Evolutionary conservation across 2,113 vertebrate species (phyloP).

Genomic region (Athene cunicularia): DNA sequence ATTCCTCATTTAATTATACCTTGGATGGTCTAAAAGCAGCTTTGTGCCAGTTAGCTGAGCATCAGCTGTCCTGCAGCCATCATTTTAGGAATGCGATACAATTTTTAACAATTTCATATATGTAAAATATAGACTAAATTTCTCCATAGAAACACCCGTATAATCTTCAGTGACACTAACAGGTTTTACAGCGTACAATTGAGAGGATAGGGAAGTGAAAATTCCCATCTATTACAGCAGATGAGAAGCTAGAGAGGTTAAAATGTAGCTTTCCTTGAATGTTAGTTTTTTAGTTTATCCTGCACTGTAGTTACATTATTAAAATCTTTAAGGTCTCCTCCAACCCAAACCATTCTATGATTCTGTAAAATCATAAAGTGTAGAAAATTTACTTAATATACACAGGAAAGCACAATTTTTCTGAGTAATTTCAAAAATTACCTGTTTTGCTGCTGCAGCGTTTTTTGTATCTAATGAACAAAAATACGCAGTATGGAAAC

Average conservation of each 20-base stretch:
- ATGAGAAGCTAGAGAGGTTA: background rate
- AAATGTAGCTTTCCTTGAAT: background rate
- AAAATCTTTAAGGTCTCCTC: background rate
- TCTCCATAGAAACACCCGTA: background rate
- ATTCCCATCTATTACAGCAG: background rate
- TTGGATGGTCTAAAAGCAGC: background rate
- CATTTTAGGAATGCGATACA: background rate
- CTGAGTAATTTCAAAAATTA: background rate
- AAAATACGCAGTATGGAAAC: background rate
- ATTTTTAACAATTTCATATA: background rate
- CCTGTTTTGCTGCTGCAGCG: background rate
- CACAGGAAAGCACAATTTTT: background rate
- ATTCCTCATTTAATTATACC: background rate
- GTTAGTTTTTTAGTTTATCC: background rate
- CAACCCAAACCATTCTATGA: too few relatives aligned
- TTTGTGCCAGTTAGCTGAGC: background rate
- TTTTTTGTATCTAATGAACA: background rate
- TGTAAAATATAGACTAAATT: background rate
- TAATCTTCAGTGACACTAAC: slow-evolving; percentile 32
- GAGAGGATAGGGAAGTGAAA: background rate
- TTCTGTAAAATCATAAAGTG: background rate
- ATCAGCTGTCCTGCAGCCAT: background rate
- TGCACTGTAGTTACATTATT: background rate
- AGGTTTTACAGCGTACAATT: background rate
- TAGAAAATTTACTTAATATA: background rate